Evolutionary conservation across 2,113 vertebrate genomes (phyloP).

Genomic region (Orientallactaga bullata): DNA sequence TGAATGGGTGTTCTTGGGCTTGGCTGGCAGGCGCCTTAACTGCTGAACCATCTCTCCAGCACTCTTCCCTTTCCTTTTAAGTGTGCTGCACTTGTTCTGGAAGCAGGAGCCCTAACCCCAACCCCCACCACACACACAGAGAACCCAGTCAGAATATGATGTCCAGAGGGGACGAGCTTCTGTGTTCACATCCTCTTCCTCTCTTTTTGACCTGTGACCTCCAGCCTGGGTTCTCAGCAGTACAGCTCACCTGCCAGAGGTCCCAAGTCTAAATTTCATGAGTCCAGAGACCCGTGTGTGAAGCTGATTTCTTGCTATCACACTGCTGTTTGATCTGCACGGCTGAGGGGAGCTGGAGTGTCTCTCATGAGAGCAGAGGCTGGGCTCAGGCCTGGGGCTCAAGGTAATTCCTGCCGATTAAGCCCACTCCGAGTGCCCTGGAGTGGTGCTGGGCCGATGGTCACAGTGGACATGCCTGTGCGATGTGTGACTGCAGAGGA

Average conservation of each 20-base stretch:
- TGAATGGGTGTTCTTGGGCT: too few species aligned
- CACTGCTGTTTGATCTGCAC: not conserved
- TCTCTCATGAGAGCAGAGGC: not conserved
- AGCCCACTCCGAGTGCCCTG: not conserved
- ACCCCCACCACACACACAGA: too few species aligned
- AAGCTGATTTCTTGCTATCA: too few species aligned
- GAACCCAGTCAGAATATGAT: not conserved
- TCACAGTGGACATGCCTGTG: too few species aligned
- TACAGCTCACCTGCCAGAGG: not conserved
- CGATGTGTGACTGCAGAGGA: not conserved
- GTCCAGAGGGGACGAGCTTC: not conserved
- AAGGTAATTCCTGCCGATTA: not conserved
- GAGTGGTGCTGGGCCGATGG: too few species aligned
- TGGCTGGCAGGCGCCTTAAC: too few species aligned
- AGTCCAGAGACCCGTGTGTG: fast-evolving
- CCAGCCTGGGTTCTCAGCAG: not conserved
- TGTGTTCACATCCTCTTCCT: not conserved
- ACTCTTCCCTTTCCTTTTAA: not conserved
- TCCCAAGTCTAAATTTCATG: not conserved
- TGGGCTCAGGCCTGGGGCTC: not conserved
- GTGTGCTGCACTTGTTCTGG: not conserved
- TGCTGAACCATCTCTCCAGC: too few species aligned
- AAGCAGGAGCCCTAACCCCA: not conserved
- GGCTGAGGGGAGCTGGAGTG: fast-evolving
- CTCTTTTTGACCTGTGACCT: not conserved